Evolutionary conservation across 1,140 invertebrate genomes (phyloP).

Genomic region (Heterodera schachtii): DNA sequence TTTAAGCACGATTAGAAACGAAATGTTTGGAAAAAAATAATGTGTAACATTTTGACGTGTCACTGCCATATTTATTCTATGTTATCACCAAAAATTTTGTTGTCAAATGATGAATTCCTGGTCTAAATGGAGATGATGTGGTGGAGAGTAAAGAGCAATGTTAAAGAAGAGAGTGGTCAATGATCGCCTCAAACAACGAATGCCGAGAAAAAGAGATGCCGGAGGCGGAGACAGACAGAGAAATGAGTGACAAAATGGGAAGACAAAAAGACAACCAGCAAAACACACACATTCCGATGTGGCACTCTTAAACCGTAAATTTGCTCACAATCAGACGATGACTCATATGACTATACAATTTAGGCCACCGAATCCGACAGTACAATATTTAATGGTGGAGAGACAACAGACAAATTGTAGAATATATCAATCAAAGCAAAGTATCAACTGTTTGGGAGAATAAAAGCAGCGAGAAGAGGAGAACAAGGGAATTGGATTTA

Average conservation of each 20-base stretch:
- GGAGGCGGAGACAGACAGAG: neutral
- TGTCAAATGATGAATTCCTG: neutral
- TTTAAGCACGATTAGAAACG: too few species aligned
- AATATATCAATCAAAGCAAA: too few species aligned
- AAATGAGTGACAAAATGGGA: neutral
- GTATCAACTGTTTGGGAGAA: too few species aligned
- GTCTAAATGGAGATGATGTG: neutral
- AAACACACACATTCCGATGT: neutral
- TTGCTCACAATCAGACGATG: neutral
- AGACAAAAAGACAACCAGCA: neutral
- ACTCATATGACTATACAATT: neutral
- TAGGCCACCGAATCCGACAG: neutral
- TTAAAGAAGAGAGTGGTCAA: neutral
- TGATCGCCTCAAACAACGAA: neutral
- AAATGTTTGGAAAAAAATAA: too few species aligned
- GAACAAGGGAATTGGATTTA: neutral
- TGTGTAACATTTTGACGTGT: too few species aligned
- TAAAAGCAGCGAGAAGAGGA: too few species aligned
- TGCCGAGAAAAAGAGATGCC: neutral
- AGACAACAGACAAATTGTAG: too few species aligned
- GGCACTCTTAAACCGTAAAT: neutral
- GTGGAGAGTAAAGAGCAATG: neutral
- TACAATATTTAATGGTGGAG: too few species aligned
- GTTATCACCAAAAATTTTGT: neutral
- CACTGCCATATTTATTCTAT: neutral